phyloP scores from a whole-genome alignment of 2,797 vertebrate species.

The Spondyliosoma cantharus region DNA sequence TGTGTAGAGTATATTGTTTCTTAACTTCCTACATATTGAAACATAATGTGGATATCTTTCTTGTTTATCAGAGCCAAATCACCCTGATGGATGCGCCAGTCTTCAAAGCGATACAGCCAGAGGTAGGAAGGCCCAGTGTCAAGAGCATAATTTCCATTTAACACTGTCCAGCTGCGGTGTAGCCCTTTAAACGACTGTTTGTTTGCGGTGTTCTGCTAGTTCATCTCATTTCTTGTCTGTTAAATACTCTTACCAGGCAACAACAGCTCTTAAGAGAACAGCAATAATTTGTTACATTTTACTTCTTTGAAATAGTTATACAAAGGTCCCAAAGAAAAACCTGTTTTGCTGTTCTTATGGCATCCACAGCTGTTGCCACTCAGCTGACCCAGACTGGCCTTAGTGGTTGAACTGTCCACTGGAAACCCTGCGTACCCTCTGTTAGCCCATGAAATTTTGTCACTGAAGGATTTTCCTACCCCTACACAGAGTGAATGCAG shows the following conservation, averaged over 20 bases:
- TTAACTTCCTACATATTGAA: neutral
- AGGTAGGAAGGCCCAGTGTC: slow-evolving; percentile 83
- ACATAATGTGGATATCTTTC: neutral
- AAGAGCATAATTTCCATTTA: neutral
- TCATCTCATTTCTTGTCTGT: neutral
- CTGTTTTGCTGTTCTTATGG: slow-evolving; percentile 11
- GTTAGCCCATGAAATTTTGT: slow-evolving; percentile 27
- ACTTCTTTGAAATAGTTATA: neutral
- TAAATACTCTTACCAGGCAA: neutral
- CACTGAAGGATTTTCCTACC: slow-evolving; percentile 9
- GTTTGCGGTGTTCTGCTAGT: neutral
- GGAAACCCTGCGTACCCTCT: slow-evolving; percentile 3
- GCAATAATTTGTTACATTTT: neutral
- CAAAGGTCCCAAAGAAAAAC: neutral
- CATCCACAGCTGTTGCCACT: slow-evolving; percentile 48
- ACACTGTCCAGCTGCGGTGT: neutral
- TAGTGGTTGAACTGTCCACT: slow-evolving; percentile 14
- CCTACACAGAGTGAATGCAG: neutral
- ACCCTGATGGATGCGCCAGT: slow-evolving; percentile 97
- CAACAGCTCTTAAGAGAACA: neutral
- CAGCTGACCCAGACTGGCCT: slow-evolving; percentile 27
- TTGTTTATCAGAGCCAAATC: slow-evolving; percentile 90
- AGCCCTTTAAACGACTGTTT: neutral
- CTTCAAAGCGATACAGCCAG: slow-evolving; percentile 96
- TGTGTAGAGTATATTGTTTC: neutral